Percentiles rank a stretch among this genome's conserved stretches.
phyloP scores from a whole-genome alignment of 2,113 vertebrate genomes.

The Pelobates fuscus region DNA sequence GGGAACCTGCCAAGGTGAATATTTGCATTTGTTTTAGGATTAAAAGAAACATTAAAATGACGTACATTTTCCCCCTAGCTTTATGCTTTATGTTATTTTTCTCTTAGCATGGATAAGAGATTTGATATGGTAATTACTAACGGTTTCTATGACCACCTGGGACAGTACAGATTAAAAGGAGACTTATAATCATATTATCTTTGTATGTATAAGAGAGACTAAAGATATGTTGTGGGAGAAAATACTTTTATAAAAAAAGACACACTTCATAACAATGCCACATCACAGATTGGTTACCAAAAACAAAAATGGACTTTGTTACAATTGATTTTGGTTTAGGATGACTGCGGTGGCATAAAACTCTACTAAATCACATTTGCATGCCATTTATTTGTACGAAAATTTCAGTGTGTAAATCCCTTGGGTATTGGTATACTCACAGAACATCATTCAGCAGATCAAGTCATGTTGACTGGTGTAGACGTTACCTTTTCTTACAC shows the following conservation, averaged over 20 bases:
- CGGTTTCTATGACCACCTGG: conserved; percentile 7
- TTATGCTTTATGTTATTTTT: conserved; percentile 15
- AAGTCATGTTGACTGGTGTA: too few relatives aligned
- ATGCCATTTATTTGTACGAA: too few relatives aligned
- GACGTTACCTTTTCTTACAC: too few relatives aligned
- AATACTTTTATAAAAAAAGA: neutral
- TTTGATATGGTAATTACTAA: conserved; percentile 34
- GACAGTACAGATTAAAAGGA: conserved; percentile 4
- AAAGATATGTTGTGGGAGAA: neutral
- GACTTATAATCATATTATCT: neutral
- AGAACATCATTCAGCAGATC: too few relatives aligned
- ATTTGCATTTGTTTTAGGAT: conserved; percentile 40
- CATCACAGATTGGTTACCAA: too few relatives aligned
- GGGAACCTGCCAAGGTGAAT: conserved; percentile 36
- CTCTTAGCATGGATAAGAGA: conserved; percentile 30
- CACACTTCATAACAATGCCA: too few relatives aligned
- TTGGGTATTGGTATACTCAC: too few relatives aligned
- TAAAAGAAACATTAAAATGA: conserved; percentile 29
- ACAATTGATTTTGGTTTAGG: too few relatives aligned
- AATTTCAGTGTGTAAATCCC: too few relatives aligned
- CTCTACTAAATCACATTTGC: too few relatives aligned
- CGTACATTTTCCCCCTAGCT: conserved; percentile 30
- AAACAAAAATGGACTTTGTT: too few relatives aligned
- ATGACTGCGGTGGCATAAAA: too few relatives aligned
- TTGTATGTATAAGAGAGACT: neutral